Evolutionary conservation across 2,888 invertebrate species (phyloP).

Genomic region (Helobdella robusta): DNA sequence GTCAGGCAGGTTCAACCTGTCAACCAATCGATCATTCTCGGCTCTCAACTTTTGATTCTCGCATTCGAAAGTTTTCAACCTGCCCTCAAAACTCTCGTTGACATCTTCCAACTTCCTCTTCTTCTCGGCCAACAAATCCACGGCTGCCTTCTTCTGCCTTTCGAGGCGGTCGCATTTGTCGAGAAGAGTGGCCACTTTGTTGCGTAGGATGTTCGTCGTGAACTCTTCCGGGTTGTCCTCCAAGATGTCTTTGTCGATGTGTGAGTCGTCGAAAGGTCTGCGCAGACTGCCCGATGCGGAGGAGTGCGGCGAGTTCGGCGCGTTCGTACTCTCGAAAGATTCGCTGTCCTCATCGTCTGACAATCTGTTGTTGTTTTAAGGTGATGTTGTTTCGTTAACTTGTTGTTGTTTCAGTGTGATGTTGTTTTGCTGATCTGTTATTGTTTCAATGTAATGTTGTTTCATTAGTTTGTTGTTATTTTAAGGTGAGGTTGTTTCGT

Average conservation of each 20-base stretch:
- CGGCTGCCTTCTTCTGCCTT: conserved; percentile 33
- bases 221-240: conserved; percentile 33
- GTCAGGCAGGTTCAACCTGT: conserved; percentile 35
- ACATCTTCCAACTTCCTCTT: conserved; percentile 31
- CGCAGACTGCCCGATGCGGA: background rate
- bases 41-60: conserved; percentile 36
- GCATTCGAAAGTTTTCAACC: conserved; percentile 36
- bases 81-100: conserved; percentile 27
- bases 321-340: conserved; percentile 9
- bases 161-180: conserved; percentile 32
- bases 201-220: conserved; percentile 29
- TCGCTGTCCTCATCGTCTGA: conserved; percentile 21
- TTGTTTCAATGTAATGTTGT: no score
- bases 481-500: background rate
- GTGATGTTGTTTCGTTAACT: background rate
- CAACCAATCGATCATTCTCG: conserved; percentile 41
- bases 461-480: background rate
- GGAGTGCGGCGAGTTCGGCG: conserved; percentile 11
- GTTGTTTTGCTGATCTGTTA: background rate
- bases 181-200: conserved; percentile 31
- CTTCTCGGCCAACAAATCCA: conserved; percentile 31
- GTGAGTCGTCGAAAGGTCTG: background rate
- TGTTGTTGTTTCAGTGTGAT: background rate
- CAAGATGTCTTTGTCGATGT: conserved; percentile 15
- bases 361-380: background rate